Percentiles rank a stretch among this genome's conserved stretches.
These are phyloP conservation scores for Zosterops pallidus DNA, from an alignment of 2,113 vertebrate species.

Conservation along the genomic window DNA sequence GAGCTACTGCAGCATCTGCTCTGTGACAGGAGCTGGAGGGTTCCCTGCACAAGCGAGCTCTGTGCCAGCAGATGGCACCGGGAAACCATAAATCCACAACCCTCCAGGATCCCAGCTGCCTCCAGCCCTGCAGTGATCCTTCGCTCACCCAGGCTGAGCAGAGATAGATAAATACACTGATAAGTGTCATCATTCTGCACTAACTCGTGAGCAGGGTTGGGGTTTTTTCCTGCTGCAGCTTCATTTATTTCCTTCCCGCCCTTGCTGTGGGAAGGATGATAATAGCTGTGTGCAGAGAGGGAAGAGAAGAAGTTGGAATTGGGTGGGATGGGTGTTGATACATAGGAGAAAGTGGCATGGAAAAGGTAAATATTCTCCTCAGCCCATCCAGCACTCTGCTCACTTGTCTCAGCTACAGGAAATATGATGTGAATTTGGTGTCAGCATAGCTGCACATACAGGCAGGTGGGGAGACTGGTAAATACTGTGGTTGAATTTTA, in stretches of 20 bases:
- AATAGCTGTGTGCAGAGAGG: not conserved
- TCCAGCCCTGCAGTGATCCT: not conserved
- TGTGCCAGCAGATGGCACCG: slow-evolving; percentile 65
- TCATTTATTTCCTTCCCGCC: not conserved
- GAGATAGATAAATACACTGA: fast-evolving
- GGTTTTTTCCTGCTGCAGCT: not conserved
- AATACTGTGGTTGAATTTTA: not conserved
- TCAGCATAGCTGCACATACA: not conserved
- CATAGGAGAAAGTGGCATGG: not conserved
- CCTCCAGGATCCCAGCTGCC: not conserved
- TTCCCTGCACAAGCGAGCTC: not conserved
- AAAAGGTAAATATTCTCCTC: not conserved
- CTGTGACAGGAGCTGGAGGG: not conserved
- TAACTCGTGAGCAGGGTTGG: too few relatives aligned
- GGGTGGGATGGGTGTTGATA: not conserved
- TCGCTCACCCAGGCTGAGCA: not conserved
- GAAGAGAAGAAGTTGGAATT: not conserved
- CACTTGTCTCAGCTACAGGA: not conserved
- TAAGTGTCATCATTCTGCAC: not conserved
- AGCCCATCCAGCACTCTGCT: not conserved
- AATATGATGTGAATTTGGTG: not conserved
- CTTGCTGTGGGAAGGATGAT: not conserved
- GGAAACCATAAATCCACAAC: not conserved
- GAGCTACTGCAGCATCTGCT: not conserved
- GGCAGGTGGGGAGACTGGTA: not conserved